These are phyloP conservation scores for Nyctereutes procyonoides DNA, from an alignment of 2,113 vertebrate species.

Conservation along the genomic window DNA sequence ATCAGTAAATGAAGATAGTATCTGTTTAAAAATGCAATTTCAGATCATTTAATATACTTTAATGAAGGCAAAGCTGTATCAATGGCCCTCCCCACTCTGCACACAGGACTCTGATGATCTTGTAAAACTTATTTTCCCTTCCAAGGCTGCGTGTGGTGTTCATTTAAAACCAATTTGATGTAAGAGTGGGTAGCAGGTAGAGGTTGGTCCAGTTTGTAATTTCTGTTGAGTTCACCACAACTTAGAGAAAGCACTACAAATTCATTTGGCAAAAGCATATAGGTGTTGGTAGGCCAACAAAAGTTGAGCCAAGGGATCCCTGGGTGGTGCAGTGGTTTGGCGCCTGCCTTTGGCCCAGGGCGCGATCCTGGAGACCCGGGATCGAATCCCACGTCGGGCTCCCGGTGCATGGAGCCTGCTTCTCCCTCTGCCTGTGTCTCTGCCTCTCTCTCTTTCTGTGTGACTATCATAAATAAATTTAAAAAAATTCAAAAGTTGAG, in stretches of 20 bases:
- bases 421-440: too few species aligned
- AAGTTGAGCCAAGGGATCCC: not conserved
- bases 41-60: not conserved
- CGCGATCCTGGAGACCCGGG: too few species aligned
- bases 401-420: too few species aligned
- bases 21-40: slow-evolving; percentile 84
- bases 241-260: not conserved
- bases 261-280: not conserved
- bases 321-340: too few species aligned
- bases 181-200: not conserved
- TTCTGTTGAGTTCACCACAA: not conserved
- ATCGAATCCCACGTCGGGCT: too few species aligned
- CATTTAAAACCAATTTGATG: not conserved
- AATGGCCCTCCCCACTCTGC: accelerated
- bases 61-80: not conserved
- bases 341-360: too few species aligned
- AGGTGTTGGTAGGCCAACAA: not conserved
- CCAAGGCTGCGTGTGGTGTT: not conserved
- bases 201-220: not conserved
- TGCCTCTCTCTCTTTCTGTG: too few species aligned
- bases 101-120: not conserved
- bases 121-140: not conserved
- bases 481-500: not conserved
- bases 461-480: too few species aligned
- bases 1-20: slow-evolving; percentile 93